These are phyloP conservation scores for Esox lucius DNA, from an alignment of 2,797 vertebrate species.

Conservation along the genomic window DNA sequence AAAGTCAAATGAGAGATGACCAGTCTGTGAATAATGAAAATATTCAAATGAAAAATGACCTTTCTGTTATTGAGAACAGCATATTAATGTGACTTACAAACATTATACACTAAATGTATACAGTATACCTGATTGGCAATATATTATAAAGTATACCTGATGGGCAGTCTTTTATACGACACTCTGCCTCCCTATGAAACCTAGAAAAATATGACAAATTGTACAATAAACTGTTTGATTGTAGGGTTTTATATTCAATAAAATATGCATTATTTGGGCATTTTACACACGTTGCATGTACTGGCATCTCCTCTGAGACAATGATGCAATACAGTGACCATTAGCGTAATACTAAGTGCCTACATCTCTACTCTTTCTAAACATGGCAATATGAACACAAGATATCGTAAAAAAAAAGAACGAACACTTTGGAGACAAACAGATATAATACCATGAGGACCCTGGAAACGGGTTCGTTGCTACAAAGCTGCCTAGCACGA, in stretches of 20 bases:
- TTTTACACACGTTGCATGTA: slow-evolving; percentile 27
- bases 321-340: slow-evolving; percentile 24
- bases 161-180: neutral
- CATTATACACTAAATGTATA: neutral
- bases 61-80: neutral
- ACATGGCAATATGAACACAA: slow-evolving; percentile 70
- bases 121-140: neutral
- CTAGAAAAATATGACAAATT: neutral
- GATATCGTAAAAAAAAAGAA: slow-evolving; percentile 57
- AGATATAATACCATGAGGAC: slow-evolving; percentile 28
- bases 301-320: slow-evolving; percentile 28
- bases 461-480: slow-evolving; percentile 46
- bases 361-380: slow-evolving; percentile 58
- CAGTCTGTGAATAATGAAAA: neutral
- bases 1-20: neutral
- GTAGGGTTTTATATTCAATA: slow-evolving; percentile 50
- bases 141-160: neutral
- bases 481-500: slow-evolving; percentile 74
- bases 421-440: slow-evolving; percentile 31
- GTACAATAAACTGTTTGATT: slow-evolving; percentile 9
- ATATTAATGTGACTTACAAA: neutral
- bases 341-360: slow-evolving; percentile 55
- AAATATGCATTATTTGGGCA: slow-evolving; percentile 49
- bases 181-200: neutral
- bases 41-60: neutral